Percentiles rank a stretch among this genome's conserved stretches.
Evolutionary conservation across 2,888 invertebrate genomes (phyloP).

Genomic region (Lampropteryx suffumata): DNA sequence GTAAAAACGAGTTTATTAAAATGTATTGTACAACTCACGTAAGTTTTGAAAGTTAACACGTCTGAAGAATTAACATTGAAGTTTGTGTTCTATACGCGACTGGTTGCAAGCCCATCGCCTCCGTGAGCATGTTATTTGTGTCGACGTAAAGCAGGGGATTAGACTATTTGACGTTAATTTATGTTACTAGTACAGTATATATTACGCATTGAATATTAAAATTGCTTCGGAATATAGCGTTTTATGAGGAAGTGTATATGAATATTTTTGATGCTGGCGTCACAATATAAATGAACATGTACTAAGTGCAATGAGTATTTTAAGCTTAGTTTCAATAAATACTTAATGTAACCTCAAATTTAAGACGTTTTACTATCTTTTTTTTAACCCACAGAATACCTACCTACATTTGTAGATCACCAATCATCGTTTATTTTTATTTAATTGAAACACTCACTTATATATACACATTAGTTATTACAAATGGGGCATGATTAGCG

Average conservation of each 20-base stretch:
- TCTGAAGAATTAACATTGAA: too few relatives aligned
- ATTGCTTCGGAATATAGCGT: slow-evolving; percentile 24
- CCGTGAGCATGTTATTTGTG: neutral
- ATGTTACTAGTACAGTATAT: slow-evolving; percentile 24
- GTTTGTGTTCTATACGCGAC: too few relatives aligned
- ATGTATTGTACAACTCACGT: too few relatives aligned
- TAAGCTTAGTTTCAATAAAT: slow-evolving; percentile 52
- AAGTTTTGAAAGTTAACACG: too few relatives aligned
- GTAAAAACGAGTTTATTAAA: too few relatives aligned
- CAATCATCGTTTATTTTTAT: too few relatives aligned
- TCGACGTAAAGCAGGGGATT: neutral
- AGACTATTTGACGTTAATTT: slow-evolving; percentile 3
- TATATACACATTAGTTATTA: too few relatives aligned
- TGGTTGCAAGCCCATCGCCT: too few relatives aligned
- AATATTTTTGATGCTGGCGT: slow-evolving; percentile 55
- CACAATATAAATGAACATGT: slow-evolving; percentile 51
- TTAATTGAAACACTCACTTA: too few relatives aligned
- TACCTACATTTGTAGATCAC: too few relatives aligned
- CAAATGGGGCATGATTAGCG: too few relatives aligned
- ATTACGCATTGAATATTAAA: slow-evolving; percentile 31
- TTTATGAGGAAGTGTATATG: slow-evolving; percentile 24
- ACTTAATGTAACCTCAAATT: slow-evolving; percentile 36
- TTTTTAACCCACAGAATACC: neutral
- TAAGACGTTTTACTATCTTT: slow-evolving; percentile 18
- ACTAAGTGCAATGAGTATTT: slow-evolving; percentile 53